Base-by-base conservation (phyloP, 92 coral and sea anemone genomes). In the Bergia sp. region DNA sequence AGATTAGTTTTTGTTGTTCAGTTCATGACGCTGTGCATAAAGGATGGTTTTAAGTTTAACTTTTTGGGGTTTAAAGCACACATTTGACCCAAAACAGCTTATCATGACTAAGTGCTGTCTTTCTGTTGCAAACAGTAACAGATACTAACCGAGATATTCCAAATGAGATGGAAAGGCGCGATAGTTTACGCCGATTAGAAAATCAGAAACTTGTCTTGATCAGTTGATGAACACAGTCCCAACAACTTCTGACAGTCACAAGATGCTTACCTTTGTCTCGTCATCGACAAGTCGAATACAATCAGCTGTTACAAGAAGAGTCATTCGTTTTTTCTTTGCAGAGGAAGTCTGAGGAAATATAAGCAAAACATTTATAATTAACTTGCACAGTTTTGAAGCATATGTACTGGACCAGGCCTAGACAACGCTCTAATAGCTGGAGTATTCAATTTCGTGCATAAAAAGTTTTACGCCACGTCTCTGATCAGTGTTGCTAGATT, bases 281-380 rank as follows among this genome's bases (percentile, higher is more conserved):
- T 96, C 99, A 74, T 96, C 99, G 23, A 96, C 99, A 11, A 96
- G 97, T 53, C 99, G 98, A 13, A 96, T 93, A 81, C 99, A 96
- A 65, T 96, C 99, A 55, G 98, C 96, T 41, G 99, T 96, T 13
- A 96, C 98, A 41, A 96, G 92, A 21, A 96, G 90, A n/a, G 95
- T 96, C 99, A 96, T 96, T 88, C 96, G 92, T 50, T 94, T 95
- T 92, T 96, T 93, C 86, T 93, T 90, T n/a, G 85, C 91, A 15
- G 86, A 73, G 36, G 94, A 91, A 86, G 93, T 90, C 96, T 95
- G 82, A 4, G 64, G 67, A 84, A 83, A 82, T 23, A 82, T 16
- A 83, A 74, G 58, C 49, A 82, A 75, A 57, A n/a, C 13, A 66
- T 57, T 42, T 84, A 57, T 47, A 67, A 16, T 1, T 16, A 66